Evolutionary conservation across 1,140 invertebrate species (phyloP).

Genomic region (Tribolium castaneum): DNA sequence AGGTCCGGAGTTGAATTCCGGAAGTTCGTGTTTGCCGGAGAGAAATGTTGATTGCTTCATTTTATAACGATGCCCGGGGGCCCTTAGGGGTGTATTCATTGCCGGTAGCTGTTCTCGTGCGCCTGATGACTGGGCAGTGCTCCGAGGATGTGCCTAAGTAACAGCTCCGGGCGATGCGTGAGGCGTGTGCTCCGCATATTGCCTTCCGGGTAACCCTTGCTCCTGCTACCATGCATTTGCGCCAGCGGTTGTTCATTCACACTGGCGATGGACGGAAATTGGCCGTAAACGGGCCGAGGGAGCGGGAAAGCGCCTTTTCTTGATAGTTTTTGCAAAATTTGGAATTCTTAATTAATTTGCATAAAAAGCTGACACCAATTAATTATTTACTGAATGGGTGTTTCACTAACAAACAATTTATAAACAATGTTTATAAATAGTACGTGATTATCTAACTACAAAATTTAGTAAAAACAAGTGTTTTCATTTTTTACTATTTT

Average conservation of each 20-base stretch:
- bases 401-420: no score
- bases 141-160: slow-evolving; percentile 36
- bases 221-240: slow-evolving; percentile 34
- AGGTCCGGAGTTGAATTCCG: slow-evolving; percentile 13
- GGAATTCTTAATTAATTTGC: no score
- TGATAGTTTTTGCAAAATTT: no score
- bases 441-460: no score
- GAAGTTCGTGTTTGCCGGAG: slow-evolving; percentile 26
- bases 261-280: background rate
- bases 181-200: slow-evolving; percentile 44
- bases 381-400: no score
- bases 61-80: slow-evolving; percentile 30
- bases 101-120: slow-evolving; percentile 43
- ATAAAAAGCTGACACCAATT: no score
- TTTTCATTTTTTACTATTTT: no score
- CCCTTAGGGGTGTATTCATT: slow-evolving; percentile 28
- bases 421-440: no score
- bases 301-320: no score
- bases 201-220: slow-evolving; percentile 49
- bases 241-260: slow-evolving; percentile 25
- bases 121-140: slow-evolving; percentile 41
- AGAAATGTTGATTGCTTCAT: slow-evolving; percentile 31
- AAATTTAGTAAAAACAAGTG: no score
- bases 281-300: background rate
- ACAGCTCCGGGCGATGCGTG: slow-evolving; percentile 40